Evolutionary conservation across 2,113 vertebrate genomes (phyloP).

Genomic region (Nothobranchius furzeri): DNA sequence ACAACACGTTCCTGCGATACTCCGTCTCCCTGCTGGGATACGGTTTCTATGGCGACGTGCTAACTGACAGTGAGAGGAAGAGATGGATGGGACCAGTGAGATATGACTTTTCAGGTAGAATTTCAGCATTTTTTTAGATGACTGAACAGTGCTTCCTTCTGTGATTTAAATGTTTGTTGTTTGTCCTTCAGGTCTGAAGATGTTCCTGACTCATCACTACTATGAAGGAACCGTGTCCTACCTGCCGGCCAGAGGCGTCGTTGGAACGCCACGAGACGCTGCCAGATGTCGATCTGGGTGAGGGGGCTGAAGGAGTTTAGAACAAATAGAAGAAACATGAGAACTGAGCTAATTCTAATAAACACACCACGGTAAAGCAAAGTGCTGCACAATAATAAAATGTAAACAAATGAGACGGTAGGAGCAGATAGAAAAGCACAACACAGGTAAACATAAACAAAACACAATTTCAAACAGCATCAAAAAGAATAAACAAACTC

Average conservation of each 20-base stretch:
- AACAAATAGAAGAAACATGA: not conserved
- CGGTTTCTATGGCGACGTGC: slow-evolving; percentile 94
- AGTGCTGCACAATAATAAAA: no score
- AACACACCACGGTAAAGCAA: no score
- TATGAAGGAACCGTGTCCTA: slow-evolving; percentile 93
- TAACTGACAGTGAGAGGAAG: slow-evolving; percentile 94
- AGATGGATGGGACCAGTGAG: slow-evolving; percentile 93
- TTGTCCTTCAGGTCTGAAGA: slow-evolving; percentile 87
- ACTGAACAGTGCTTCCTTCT: no score
- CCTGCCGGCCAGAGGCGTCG: slow-evolving; percentile 82
- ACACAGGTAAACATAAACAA: not conserved
- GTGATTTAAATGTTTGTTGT: not conserved
- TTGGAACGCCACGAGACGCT: slow-evolving; percentile 86
- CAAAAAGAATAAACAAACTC: no score
- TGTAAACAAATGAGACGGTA: no score
- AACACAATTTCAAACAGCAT: no score
- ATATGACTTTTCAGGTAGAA: slow-evolving; percentile 92
- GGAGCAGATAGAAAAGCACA: no score
- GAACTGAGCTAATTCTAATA: not conserved
- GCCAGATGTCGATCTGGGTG: slow-evolving; percentile 86
- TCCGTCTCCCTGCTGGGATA: slow-evolving; percentile 92
- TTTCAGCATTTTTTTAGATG: not conserved
- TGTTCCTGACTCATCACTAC: slow-evolving; percentile 91
- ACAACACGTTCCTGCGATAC: slow-evolving; percentile 86
- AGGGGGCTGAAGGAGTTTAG: slow-evolving; percentile 41